Base-by-base conservation (phyloP, 2,888 invertebrate species). In the Volucella zonaria region DNA sequence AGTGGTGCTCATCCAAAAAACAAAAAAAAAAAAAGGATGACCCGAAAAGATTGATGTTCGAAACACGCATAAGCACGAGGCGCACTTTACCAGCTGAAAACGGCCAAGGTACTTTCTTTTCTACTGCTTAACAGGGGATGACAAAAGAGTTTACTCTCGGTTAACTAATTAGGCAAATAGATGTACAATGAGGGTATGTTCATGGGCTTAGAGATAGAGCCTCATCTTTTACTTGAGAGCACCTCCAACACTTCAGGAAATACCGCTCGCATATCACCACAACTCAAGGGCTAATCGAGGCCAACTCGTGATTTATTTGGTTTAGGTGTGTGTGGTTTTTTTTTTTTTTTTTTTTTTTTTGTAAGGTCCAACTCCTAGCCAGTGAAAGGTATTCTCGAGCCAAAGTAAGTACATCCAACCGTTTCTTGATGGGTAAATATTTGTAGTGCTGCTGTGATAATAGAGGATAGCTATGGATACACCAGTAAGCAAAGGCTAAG, bases 141-240 rank as follows among this genome's bases (percentile, higher is more conserved):
- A 83, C 83, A 80, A 83, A 83, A 83, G 80, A 83, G 83, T 83
- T 80, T 80, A 61, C 83, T 76, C 66, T 83, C 54, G 59, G 83
- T 70, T 83, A 80, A 83, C 83, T 83, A 83, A 83, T 83, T 83
- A 83, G 70, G 80, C 75, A 83, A 83, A 83, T 66, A 83, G 52
- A 59, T 77, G 59, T 49, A 68, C 2, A 66, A 18, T 42, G 56
- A 56, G 45, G 49, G 15, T 54, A 42, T 43, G 12, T 54, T 58
- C 31, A 31, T 31, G 6, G 56, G 49, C 45, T 18, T 31, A 62
- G 49, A 42, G 66, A 42, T 43, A 67, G 49, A 66, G 75, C 14
- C 59, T 67, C 67, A 31, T 75, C 43, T 47, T 66, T 45, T 54
- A 71, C 54, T 77, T 43, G 59, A 77, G 61, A 70, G 73, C 62